phyloP scores from a whole-genome alignment of 1,140 invertebrate species.

The Bombus turneri region DNA sequence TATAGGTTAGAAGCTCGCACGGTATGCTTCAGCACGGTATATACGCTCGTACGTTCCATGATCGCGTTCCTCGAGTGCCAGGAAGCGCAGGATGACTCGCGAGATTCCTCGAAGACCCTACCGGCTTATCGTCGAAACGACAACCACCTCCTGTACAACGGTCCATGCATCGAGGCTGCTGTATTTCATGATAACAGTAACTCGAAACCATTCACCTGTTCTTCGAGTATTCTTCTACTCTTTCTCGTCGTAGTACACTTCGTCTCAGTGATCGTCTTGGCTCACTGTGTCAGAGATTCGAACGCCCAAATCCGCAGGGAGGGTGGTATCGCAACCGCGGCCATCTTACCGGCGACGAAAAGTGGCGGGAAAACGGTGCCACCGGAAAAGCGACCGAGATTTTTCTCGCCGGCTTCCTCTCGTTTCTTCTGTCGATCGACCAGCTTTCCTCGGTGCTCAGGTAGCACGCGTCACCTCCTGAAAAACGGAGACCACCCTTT shows the following conservation, averaged over 20 bases:
- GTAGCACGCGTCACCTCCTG: background rate
- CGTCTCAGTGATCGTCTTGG: background rate
- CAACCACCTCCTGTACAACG: background rate
- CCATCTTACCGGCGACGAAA: conserved; percentile 39
- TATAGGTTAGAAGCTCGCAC: too few species aligned
- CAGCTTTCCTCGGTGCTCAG: background rate
- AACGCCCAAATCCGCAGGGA: conserved; percentile 3
- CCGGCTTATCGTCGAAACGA: background rate
- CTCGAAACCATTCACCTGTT: background rate
- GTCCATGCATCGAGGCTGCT: background rate
- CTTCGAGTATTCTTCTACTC: background rate
- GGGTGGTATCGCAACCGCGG: conserved; percentile 20
- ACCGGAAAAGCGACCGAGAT: conserved; percentile 19
- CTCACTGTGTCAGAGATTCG: conserved; percentile 3
- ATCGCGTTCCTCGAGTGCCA: conserved; percentile 1
- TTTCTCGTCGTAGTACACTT: background rate
- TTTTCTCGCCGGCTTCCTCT: background rate
- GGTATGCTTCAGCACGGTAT: background rate
- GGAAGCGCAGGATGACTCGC: conserved; percentile 9
- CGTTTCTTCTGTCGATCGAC: background rate
- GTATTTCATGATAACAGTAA: conserved; percentile 3
- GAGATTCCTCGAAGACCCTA: background rate
- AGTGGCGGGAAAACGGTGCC: conserved; percentile 37
- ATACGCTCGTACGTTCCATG: conserved; percentile 23
- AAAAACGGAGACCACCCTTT: background rate